A percentile compares a stretch with the other conserved stretches of the same genome.
Evolutionary conservation across 2,888 invertebrate species (phyloP).

Genomic region (Dasypolia templi): DNA sequence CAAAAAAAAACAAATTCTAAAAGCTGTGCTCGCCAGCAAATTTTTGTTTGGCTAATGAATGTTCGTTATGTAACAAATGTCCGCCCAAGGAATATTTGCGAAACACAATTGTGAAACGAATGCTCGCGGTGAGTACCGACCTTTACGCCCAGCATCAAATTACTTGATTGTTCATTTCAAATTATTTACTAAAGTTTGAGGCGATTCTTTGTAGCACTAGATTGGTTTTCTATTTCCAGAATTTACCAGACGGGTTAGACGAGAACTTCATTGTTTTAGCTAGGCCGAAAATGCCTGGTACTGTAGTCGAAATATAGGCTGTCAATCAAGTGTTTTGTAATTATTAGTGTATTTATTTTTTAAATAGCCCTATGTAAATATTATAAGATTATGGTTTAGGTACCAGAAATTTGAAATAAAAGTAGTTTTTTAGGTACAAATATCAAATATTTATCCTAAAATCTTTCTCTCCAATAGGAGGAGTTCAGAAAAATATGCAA

Average conservation of each 20-base stretch:
- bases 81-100: background rate
- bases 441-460: constrained; percentile 11
- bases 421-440: background rate
- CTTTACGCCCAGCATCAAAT: background rate
- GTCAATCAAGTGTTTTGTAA: constrained; percentile 14
- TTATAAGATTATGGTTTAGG: background rate
- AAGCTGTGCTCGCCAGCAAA: background rate
- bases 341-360: background rate
- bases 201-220: constrained; percentile 16
- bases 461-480: constrained; percentile 89
- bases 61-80: too few relatives aligned
- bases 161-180: constrained; percentile 9
- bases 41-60: background rate
- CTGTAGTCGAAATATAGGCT: constrained; percentile 12
- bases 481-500: constrained; percentile 95
- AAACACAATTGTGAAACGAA: background rate
- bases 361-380: constrained; percentile 2
- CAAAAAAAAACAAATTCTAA: background rate
- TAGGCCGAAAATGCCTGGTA: constrained; percentile 10
- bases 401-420: background rate
- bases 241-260: constrained; percentile 33
- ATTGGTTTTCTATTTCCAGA: constrained; percentile 43
- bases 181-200: constrained; percentile 10
- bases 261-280: constrained; percentile 43
- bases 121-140: background rate